phyloP scores from a whole-genome alignment of 30 jellyfish, hydroid and myxozoan genomes.

The Phacellophora camtschatica region DNA sequence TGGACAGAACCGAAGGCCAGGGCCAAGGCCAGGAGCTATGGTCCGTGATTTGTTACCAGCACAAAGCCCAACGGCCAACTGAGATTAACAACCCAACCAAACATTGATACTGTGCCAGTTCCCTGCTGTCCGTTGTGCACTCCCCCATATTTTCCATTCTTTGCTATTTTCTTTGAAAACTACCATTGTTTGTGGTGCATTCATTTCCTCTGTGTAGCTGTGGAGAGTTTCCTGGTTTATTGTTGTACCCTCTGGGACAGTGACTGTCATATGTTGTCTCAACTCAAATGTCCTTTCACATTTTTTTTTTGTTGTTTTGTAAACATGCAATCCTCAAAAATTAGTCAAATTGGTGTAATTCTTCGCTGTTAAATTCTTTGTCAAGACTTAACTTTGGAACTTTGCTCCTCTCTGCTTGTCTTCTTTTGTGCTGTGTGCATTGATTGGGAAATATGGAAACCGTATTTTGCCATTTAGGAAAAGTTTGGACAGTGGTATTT shows the following conservation, averaged over 20 bases:
- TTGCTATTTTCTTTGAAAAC: not conserved
- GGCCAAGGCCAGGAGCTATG: too few species aligned
- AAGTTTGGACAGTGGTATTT: too few species aligned
- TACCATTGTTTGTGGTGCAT: conserved; percentile 3
- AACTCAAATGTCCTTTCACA: not conserved
- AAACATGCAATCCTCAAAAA: too few species aligned
- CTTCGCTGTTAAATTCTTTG: too few species aligned
- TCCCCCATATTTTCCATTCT: conserved; percentile 14
- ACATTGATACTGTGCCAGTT: conserved; percentile 10
- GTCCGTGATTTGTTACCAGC: too few species aligned
- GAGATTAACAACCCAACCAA: conserved; percentile 16
- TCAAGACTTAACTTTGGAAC: too few species aligned
- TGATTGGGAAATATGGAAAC: too few species aligned
- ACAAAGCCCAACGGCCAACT: too few species aligned
- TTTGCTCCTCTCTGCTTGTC: not conserved
- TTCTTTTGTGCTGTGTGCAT: not conserved
- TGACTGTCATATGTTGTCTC: not conserved
- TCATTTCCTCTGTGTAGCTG: conserved; percentile 10
- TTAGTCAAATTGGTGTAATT: too few species aligned
- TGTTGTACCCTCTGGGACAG: conserved; percentile 23
- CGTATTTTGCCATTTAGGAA: too few species aligned
- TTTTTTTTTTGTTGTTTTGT: too few species aligned
- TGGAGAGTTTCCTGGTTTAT: conserved; percentile 8
- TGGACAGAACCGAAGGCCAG: too few species aligned
- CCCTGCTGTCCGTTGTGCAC: conserved; percentile 32